Evolutionary conservation across 1,140 invertebrate genomes (phyloP).

Genomic region (Drosophila ogumai): DNA sequence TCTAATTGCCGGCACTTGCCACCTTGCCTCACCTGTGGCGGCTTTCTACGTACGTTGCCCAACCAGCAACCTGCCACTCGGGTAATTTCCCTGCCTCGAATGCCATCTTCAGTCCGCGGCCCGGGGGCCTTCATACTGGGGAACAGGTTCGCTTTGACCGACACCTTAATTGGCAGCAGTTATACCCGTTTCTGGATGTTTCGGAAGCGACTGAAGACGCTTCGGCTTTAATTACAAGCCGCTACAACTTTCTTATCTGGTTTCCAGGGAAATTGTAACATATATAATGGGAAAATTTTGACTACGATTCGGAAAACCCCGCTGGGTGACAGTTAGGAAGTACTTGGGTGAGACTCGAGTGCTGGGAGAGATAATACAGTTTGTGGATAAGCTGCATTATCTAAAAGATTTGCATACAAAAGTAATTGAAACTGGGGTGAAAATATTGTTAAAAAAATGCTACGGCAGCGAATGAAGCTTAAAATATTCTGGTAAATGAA

Average conservation of each 20-base stretch:
- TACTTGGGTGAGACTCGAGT: background rate
- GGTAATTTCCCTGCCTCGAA: conserved; percentile 32
- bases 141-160: conserved; percentile 75
- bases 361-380: background rate
- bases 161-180: conserved; percentile 74
- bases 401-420: background rate
- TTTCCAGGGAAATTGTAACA: conserved; percentile 46
- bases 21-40: conserved; percentile 36
- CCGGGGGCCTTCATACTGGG: conserved; percentile 1
- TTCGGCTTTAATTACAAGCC: conserved; percentile 56
- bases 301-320: conserved; percentile 11
- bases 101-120: conserved; percentile 15
- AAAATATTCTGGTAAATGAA: background rate
- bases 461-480: background rate
- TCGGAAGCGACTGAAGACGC: conserved; percentile 62
- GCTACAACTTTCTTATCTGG: conserved; percentile 69
- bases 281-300: conserved; percentile 28
- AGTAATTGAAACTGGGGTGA: background rate
- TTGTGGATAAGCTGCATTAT: background rate
- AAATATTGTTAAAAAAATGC: background rate
- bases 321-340: conserved; percentile 7
- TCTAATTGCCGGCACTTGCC: conserved; percentile 63
- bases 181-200: conserved; percentile 71
- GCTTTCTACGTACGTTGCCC: conserved; percentile 58
- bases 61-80: conserved; percentile 53